Evolutionary conservation across 53 echinoderm and acorn worm genomes (phyloP), one percentile per base, ranked within the genome.

Genomic region (Echinarachnius parma): DNA sequence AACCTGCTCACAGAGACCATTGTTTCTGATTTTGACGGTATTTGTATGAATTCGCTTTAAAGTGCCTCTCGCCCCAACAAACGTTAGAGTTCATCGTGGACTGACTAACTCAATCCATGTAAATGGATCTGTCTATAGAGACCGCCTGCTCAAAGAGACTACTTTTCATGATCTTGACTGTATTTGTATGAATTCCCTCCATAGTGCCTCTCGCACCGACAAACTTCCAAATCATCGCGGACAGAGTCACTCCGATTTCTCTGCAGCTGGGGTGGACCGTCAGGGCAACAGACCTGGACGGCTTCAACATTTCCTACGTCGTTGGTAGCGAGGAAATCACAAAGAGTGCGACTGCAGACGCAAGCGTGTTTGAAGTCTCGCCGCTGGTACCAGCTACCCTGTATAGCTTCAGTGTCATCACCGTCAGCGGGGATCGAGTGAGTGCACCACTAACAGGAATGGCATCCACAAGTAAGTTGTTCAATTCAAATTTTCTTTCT

Each of bases 351-450:
- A 34, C 13, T 21, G 16, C 62, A 21, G 24, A 21, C 10, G 20
- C 35, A 0, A 62, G 3, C 9, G 25, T 24, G 0, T 62, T 35
- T 14, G 39, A 36, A 14, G 24, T 62, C 34, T 25, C 21, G 2
- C 24, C 10, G 20, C 14, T 62, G 21, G 37, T 35, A 13, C 62
- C 62, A 14, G 39, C 14, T 21, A 34, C 37, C 5, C 0, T 24
- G 2, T 36, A 9, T 1, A 4, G 9, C 22, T 62, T 62, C 62
- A 62, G 21, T 1, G 37, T 62, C 34, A 24, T 34, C 21, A 62
- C 62, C 20, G 37, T 62, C 39, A 62, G 62, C 24, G 62, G 62
- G 25, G 37, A 34, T 62, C 35, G 37, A 62, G 28, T 22, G 9
- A 62, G 62, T 4, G 1, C 23, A 5, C 20, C 18, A 1, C 35